Evolutionary conservation across 2,888 invertebrate species (phyloP).

Genomic region (Xanthorhoe designata): DNA sequence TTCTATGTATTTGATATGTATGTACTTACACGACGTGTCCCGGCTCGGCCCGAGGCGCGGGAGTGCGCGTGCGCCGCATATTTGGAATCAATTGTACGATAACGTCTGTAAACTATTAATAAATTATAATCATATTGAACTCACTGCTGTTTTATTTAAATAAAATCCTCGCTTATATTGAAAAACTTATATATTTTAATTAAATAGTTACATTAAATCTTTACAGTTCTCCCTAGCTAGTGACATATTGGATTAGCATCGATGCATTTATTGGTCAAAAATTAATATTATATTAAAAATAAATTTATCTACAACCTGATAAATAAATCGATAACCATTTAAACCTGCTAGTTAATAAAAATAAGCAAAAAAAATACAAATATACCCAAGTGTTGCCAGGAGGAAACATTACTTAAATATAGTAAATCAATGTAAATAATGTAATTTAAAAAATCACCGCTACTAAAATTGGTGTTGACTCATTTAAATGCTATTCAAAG

Average conservation of each 20-base stretch:
- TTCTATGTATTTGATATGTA: slow-evolving; percentile 52
- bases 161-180: slow-evolving; percentile 59
- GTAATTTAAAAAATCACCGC: slow-evolving; percentile 28
- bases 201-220: slow-evolving; percentile 85
- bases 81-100: slow-evolving; percentile 80
- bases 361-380: slow-evolving; percentile 57
- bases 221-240: slow-evolving; percentile 84
- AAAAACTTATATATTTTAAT: slow-evolving; percentile 85
- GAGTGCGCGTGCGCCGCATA: slow-evolving; percentile 46
- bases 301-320: slow-evolving; percentile 81
- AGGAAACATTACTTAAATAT: slow-evolving; percentile 33
- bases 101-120: slow-evolving; percentile 85
- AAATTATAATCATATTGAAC: slow-evolving; percentile 85
- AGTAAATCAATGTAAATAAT: slow-evolving; percentile 36
- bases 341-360: slow-evolving; percentile 61
- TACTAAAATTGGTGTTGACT: slow-evolving; percentile 32
- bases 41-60: slow-evolving; percentile 11
- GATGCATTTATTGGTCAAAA: slow-evolving; percentile 82
- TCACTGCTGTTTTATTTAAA: slow-evolving; percentile 64
- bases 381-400: slow-evolving; percentile 59
- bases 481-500: slow-evolving; percentile 51
- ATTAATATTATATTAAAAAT: slow-evolving; percentile 75
- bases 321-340: slow-evolving; percentile 71
- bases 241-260: slow-evolving; percentile 76
- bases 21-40: slow-evolving; percentile 52